Percentiles rank a stretch among this genome's conserved stretches.
phyloP scores from a whole-genome alignment of 2,888 invertebrate species.

The Myathropa florea region DNA sequence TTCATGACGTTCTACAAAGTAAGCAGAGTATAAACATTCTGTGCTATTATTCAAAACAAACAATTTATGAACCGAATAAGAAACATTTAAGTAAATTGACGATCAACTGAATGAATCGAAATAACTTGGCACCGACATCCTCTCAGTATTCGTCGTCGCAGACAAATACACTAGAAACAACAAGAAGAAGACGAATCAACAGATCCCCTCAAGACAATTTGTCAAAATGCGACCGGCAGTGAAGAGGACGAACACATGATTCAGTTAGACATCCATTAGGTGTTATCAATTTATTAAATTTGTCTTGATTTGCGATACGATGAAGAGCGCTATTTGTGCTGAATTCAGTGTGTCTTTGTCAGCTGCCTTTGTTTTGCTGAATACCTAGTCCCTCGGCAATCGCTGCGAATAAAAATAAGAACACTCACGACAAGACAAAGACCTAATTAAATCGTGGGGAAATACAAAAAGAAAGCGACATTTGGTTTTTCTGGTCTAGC shows the following conservation, averaged over 20 bases:
- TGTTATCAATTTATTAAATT: slow-evolving; percentile 44
- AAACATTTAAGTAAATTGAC: slow-evolving; percentile 5
- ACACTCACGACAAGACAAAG: slow-evolving; percentile 7
- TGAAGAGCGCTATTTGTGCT: background rate
- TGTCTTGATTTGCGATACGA: background rate
- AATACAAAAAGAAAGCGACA: background rate
- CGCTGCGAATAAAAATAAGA: slow-evolving; percentile 8
- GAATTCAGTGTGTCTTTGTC: background rate
- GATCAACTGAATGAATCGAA: background rate
- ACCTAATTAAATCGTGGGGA: slow-evolving; percentile 18
- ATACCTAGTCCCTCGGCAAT: background rate
- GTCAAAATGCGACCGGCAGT: background rate
- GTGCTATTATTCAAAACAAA: background rate
- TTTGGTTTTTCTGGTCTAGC: slow-evolving; percentile 11
- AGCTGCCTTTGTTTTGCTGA: background rate
- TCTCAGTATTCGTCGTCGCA: slow-evolving; percentile 4
- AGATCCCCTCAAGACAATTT: slow-evolving; percentile 7
- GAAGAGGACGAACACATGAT: slow-evolving; percentile 20
- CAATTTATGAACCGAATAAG: slow-evolving; percentile 1
- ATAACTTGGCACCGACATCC: slow-evolving; percentile 1
- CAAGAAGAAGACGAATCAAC: background rate
- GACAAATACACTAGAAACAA: background rate
- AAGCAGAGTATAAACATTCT: background rate
- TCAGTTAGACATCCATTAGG: slow-evolving; percentile 19
- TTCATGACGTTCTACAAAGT: background rate